Evolutionary conservation across 2,888 invertebrate species (phyloP), one percentile per base, ranked within the genome.

Genomic region (Nemapogon koenigi): DNA sequence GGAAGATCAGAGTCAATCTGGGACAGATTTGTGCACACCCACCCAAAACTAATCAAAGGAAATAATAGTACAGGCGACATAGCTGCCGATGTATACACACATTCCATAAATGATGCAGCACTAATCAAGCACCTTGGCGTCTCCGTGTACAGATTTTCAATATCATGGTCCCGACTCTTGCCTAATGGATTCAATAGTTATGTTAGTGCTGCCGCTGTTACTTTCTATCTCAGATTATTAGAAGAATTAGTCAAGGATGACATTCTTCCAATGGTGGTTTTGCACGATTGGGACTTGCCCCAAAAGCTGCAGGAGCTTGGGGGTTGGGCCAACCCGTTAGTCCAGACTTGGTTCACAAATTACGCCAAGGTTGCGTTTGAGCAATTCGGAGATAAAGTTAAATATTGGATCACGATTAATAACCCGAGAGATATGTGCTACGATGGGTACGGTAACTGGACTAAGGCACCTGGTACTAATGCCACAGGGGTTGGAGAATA

Each of bases 1-100:
- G 86, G 82, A 7, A 86, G 85, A 65, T 81, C 83, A 1, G 81
- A 82, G 48, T 85, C 79, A 50, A 83, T 87, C 15, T 89, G 88
- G 89, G 89, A 90, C 56, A 69, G 67, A 7, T 83, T 84, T 47
- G 81, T 83, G 0, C 86, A 86, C 47, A 51, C 55, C 3, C 49
- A 71, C 28, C 76, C 81, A 0, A 76, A 83, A 2, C 50, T 70
- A 1, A 71, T 87, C 1, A 63, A 59, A 33, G 3, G 6, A 4
- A 63, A 63, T 19, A 16, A 31, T 1, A 50, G 46, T 62, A 57
- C 37, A 59, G 65, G 40, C 38, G 49, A 4, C 52, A 51, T 14
- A 57, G 63, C 44, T 57, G 62, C 1, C 56, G 54, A 42, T 35
- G 44, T 2, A 46, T 52, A 37, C 57, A 61, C 10, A 47, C 63